phyloP scores from a whole-genome alignment of 2,888 invertebrate species.

The Norana najaformis region DNA sequence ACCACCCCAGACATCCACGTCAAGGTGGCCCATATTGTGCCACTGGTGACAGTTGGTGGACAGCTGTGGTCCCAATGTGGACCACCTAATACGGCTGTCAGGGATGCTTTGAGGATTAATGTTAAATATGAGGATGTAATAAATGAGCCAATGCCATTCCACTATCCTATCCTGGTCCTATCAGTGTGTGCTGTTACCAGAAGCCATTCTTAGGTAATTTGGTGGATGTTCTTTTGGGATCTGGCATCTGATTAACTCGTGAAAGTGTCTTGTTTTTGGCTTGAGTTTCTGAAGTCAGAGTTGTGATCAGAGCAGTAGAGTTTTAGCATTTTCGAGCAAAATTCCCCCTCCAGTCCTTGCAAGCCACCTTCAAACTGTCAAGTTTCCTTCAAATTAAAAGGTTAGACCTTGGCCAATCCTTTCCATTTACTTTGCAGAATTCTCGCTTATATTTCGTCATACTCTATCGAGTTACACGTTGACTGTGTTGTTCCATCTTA shows the following conservation, averaged over 20 bases:
- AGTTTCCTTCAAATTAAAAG: neutral
- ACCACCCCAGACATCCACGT: neutral
- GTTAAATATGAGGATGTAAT: neutral
- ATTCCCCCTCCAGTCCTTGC: neutral
- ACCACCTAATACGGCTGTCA: neutral
- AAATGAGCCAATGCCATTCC: neutral
- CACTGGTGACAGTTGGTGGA: neutral
- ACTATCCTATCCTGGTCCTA: neutral
- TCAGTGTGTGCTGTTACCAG: neutral
- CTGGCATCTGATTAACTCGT: neutral
- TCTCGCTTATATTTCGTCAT: neutral
- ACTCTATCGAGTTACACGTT: neutral
- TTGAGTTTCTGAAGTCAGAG: neutral
- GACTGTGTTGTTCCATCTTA: neutral
- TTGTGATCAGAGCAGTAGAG: neutral
- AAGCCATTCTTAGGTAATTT: neutral
- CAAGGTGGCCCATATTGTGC: neutral
- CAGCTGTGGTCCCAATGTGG: neutral
- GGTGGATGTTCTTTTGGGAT: neutral
- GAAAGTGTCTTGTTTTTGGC: neutral
- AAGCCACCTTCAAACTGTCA: neutral
- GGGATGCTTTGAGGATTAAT: neutral
- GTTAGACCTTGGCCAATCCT: neutral
- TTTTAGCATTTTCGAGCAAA: neutral
- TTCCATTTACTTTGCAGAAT: neutral